These are phyloP conservation scores for Lepus timidus DNA, from an alignment of 2,113 vertebrate species.

Conservation along the genomic window DNA sequence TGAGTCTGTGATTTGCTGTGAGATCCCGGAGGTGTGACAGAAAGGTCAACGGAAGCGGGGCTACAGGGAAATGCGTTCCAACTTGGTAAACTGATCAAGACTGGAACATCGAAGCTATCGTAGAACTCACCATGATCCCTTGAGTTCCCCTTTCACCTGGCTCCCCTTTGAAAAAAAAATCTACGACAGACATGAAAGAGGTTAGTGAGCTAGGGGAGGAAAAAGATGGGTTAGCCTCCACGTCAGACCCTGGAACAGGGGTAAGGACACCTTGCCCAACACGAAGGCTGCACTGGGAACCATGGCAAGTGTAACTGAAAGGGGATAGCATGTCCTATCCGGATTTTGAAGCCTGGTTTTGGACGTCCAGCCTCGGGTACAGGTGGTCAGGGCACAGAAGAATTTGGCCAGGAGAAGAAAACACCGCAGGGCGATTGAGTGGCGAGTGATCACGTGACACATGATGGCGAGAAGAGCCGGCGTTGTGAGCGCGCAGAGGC, in stretches of 20 bases:
- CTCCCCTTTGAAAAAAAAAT: constrained; percentile 44
- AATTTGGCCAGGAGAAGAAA: neutral
- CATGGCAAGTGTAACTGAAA: neutral
- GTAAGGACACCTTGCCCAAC: neutral
- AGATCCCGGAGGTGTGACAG: neutral
- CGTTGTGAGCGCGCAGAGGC: neutral
- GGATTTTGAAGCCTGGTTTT: constrained; percentile 1
- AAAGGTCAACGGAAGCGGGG: constrained; percentile 13
- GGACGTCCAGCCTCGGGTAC: neutral
- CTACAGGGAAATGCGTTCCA: constrained; percentile 1
- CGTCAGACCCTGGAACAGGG: neutral
- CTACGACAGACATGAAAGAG: constrained; percentile 45
- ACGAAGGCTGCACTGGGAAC: neutral
- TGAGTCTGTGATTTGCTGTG: neutral
- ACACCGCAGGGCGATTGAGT: neutral
- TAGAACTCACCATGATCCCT: neutral
- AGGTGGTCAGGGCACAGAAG: neutral
- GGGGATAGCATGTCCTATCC: neutral
- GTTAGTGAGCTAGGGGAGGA: neutral
- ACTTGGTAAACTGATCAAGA: constrained; percentile 10
- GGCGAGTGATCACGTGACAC: neutral
- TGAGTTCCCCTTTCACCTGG: neutral
- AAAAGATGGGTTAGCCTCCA: neutral
- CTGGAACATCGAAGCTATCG: constrained; percentile 22
- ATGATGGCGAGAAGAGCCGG: neutral